Conservation (phyloP, 2,888 invertebrate genomes). For the Heliconius erato region DNA sequence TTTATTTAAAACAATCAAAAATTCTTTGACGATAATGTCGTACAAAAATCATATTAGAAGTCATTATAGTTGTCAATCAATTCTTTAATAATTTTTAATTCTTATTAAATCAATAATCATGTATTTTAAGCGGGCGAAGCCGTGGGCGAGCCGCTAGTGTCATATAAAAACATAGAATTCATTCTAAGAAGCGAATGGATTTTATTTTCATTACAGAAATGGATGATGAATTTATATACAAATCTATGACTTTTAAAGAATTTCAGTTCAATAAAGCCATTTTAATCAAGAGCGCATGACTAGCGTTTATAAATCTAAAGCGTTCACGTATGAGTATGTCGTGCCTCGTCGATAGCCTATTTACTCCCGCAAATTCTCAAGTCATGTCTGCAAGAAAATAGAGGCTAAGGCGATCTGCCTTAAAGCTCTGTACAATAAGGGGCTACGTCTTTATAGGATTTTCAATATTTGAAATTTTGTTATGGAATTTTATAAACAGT, state of each 20-base stretch:
- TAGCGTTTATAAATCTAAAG: conserved; percentile 21
- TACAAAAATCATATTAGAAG: too few species aligned
- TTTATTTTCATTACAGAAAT: neutral
- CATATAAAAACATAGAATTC: too few species aligned
- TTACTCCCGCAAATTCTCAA: conserved; percentile 1
- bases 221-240: neutral
- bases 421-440: neutral
- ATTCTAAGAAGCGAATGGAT: neutral
- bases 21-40: too few species aligned
- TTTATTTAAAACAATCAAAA: too few species aligned
- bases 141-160: too few species aligned
- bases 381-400: conserved; percentile 17
- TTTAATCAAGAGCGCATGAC: conserved; percentile 19
- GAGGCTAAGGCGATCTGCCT: neutral
- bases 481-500: neutral
- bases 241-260: neutral
- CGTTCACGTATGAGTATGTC: conserved; percentile 11
- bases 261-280: conserved; percentile 8
- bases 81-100: too few species aligned
- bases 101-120: too few species aligned
- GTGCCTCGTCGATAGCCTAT: conserved; percentile 5
- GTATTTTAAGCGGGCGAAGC: too few species aligned
- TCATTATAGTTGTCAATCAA: too few species aligned
- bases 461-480: neutral
- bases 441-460: neutral